Base-by-base conservation (phyloP, 2,888 invertebrate genomes). In the Hypomecis punctinalis region DNA sequence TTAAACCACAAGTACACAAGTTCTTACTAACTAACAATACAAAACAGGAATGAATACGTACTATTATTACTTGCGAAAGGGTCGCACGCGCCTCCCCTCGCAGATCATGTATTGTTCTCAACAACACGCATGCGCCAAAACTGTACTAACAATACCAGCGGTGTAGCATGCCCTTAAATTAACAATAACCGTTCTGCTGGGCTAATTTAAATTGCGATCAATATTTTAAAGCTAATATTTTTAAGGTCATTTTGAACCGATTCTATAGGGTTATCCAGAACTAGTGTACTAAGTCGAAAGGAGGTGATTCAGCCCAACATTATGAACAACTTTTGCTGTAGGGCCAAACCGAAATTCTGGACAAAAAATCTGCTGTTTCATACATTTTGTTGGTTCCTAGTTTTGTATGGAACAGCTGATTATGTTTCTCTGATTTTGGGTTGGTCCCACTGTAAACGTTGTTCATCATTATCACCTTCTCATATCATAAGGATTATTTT, bases 41-140 rank as follows among this genome's bases (percentile, higher is more conserved):
- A 64, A 68, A 76, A 74, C 67, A 71, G 62, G 73, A 77, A 81
- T 80, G 23, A 23, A 23, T 39, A 63, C 35, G 56, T 10, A 52
- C 47, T 57, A 57, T 65, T 81, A 81, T 79, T 79, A 80, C 71
- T 79, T 73, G 73, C 71, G 63, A 80, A 81, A 79, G 86, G 85
- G 84, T 84, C 77, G 78, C 71, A 64, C 69, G 74, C 72, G 80
- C 81, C 77, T 77, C 78, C 79, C 77, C 67, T 61, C 67, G 67
- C 49, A 73, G 72, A 70, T 66, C 68, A 66, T 60, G 67, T 71
- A 83, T 85, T 87, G 86, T 84, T 82, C 74, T 69, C 71, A 67
- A 9, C 60, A 9, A 53, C 67, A 69, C 72, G 73, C 78, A 74
- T 79, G 80, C 79, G 81, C 76, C 70, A 74, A 77, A 74, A 75